Conservation (phyloP, 2,888 invertebrate genomes). For the Tetrapedia diversipes region DNA sequence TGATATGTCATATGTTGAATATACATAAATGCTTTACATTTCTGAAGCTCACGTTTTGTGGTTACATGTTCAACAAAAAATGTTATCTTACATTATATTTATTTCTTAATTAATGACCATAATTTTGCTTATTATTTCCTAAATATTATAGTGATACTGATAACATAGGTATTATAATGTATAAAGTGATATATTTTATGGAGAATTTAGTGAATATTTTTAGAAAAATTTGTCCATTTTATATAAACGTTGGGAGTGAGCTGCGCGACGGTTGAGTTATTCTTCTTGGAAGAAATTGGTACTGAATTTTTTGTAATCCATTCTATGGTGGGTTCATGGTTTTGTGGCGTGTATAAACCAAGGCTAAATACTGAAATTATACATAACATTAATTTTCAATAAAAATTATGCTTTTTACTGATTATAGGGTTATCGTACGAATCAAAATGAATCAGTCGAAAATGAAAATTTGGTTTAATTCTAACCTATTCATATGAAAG, state of each 20-base stretch:
- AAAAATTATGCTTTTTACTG: not conserved
- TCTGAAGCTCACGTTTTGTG: not conserved
- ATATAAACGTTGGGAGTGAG: conserved; percentile 6
- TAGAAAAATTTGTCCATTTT: conserved; percentile 16
- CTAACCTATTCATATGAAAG: no score
- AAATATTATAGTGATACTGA: conserved; percentile 14
- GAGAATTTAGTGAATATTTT: conserved; percentile 13
- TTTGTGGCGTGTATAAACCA: conserved; percentile 10
- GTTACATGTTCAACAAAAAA: conserved; percentile 15
- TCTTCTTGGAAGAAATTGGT: conserved; percentile 16
- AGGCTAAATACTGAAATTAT: conserved; percentile 32
- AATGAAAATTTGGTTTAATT: no score
- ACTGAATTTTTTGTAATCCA: conserved; percentile 28
- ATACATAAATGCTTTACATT: conserved; percentile 21
- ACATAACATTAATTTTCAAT: conserved; percentile 17
- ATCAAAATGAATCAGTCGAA: no score
- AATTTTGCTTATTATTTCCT: conserved; percentile 2
- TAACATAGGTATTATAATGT: not conserved
- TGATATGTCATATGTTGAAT: conserved; percentile 7
- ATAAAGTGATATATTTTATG: conserved; percentile 1
- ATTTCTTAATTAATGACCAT: conserved; percentile 11
- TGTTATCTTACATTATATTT: conserved; percentile 6
- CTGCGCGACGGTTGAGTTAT: not conserved
- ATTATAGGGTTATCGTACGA: no score
- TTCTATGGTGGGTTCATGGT: not conserved